Base-by-base conservation (phyloP, 2,113 vertebrate genomes). In the Archocentrus centrarchus region DNA sequence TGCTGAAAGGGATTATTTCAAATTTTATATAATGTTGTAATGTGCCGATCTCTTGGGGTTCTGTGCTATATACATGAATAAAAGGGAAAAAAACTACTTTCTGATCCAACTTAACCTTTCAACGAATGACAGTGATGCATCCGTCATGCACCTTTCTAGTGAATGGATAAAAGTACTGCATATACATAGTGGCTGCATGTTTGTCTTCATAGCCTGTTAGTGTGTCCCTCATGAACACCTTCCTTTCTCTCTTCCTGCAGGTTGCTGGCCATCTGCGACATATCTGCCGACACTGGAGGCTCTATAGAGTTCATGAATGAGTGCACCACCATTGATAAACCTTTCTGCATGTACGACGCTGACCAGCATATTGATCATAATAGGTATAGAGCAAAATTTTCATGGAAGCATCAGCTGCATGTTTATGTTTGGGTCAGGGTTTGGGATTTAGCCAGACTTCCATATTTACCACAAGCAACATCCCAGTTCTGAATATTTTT, bases 281-380 rank as follows among this genome's bases (percentile, higher is more conserved):
- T 99, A 88, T 99, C 98, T 27, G 98, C 98, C 0, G 98, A 99
- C 82, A 94, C 97, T 1, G 98, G 97, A 39, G 98, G 98, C 61
- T 99, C 98, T 8, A 99, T 99, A 87, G 97, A 97, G 91, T 99
- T 99, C 92, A 99, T 99, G 98, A 99, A 96, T 0, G 98, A 98
- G 55, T 99, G 97, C 82, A 99, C 98, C 1, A 98, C 97, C 53
- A 99, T 99, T 76, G 97, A 99, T 59, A 97, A 93, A 50, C 98
- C 98, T 7, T 99, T 99, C 92, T 99, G 97, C 84, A 99, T 99
- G 95, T 99, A 99, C 90, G 98, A 99, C 80, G 97, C 98, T 24
- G 96, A 98, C 92, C 97, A 99, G 92, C 97, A 99, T 87, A 97
- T 98, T 22, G 98, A 97, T 88, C 97, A 97, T 18, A 97, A 98